Conservation (phyloP, 1,140 invertebrate species). For the Zelostemma sp. region DNA sequence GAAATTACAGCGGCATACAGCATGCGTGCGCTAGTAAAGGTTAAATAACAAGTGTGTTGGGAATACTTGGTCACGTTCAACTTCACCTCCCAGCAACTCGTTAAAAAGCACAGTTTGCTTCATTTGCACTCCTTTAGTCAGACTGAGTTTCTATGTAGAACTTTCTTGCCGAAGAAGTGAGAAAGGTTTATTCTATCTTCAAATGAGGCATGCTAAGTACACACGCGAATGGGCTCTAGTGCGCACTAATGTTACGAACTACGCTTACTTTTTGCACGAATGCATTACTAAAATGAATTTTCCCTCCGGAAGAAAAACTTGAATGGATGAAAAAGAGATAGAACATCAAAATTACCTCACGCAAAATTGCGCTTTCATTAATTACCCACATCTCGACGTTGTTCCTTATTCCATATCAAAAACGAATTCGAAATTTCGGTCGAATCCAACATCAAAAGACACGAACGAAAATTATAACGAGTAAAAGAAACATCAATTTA, state of each 20-base stretch:
- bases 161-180: constrained; percentile 10
- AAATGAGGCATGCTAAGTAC: constrained; percentile 1
- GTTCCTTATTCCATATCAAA: too few relatives aligned
- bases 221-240: not conserved
- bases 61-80: not conserved
- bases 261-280: constrained; percentile 1
- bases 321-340: not conserved
- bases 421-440: too few relatives aligned
- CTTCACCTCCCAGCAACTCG: constrained; percentile 8
- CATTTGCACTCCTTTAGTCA: constrained; percentile 37
- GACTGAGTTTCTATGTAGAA: constrained; percentile 8
- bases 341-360: too few relatives aligned
- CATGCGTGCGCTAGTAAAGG: constrained; percentile 29
- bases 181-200: not conserved
- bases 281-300: constrained; percentile 12
- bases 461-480: too few relatives aligned
- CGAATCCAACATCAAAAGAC: too few relatives aligned
- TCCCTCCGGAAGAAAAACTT: not conserved
- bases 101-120: constrained; percentile 48
- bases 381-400: too few relatives aligned
- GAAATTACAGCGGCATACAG: constrained; percentile 28
- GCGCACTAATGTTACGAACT: constrained; percentile 1
- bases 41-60: constrained; percentile 22
- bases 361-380: too few relatives aligned
- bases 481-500: not conserved